Percentiles rank a stretch among this genome's conserved stretches.
Conservation (phyloP, 2,888 invertebrate species). For the Spisula subtruncata region DNA sequence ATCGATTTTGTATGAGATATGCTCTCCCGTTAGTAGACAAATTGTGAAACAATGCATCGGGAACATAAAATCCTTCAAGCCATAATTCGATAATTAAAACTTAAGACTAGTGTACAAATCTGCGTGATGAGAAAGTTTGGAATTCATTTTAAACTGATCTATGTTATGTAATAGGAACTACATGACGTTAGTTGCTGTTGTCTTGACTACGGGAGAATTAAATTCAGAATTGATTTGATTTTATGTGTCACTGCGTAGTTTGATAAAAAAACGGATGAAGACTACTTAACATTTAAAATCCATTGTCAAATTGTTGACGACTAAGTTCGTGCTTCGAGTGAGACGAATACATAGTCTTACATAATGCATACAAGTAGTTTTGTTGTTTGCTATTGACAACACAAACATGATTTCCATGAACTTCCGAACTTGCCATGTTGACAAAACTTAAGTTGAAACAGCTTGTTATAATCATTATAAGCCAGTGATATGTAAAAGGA, state of each 20-base stretch:
- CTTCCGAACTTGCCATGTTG: no score
- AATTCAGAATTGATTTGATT: neutral
- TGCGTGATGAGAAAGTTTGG: neutral
- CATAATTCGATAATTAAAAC: conserved; percentile 5
- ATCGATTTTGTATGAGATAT: neutral
- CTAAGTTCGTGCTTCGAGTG: no score
- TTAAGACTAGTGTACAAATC: neutral
- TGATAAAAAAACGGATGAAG: neutral
- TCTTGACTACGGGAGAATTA: neutral
- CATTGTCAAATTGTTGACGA: no score
- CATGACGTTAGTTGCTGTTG: conserved; percentile 2
- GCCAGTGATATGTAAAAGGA: no score
- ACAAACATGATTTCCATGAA: no score
- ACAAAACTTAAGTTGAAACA: no score
- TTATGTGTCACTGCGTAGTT: neutral
- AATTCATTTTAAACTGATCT: conserved; percentile 3
- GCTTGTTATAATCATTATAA: no score
- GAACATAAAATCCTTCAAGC: neutral
- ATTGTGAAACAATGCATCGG: neutral
- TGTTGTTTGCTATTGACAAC: no score
- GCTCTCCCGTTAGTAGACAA: neutral
- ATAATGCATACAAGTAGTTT: no score
- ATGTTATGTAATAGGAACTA: neutral
- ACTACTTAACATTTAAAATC: no score
- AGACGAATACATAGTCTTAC: no score